phyloP scores from a whole-genome alignment of 92 coral and sea anemone genomes.

The Epizoanthus stellaris region DNA sequence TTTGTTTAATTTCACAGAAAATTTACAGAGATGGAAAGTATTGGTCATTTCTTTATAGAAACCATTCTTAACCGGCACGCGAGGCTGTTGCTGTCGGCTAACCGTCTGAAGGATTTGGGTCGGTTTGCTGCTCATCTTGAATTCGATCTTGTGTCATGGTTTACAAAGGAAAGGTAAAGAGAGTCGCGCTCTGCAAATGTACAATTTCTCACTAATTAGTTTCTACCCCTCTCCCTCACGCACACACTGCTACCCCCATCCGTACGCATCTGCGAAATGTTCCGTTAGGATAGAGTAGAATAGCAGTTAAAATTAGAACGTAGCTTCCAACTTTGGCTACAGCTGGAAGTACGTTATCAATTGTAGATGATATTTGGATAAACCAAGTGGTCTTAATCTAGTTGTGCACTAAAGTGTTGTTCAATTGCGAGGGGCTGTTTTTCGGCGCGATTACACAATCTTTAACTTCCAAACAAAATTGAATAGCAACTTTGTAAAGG shows the following conservation, averaged over 20 bases:
- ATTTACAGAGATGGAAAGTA: conserved; percentile 66
- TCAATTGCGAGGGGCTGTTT: no score
- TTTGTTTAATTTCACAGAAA: conserved; percentile 33
- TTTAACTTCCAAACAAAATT: no score
- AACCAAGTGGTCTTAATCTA: no score
- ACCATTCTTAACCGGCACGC: conserved; percentile 97
- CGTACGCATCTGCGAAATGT: no score
- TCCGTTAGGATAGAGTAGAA: no score
- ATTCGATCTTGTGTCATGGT: conserved; percentile 89
- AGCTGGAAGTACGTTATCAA: no score
- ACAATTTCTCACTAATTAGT: neutral
- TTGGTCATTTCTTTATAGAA: conserved; percentile 91
- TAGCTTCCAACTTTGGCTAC: no score
- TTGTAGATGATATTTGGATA: no score
- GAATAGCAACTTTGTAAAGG: no score
- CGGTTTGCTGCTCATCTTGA: conserved; percentile 91
- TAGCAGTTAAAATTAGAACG: no score
- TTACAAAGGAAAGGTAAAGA: conserved; percentile 88
- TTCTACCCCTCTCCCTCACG: neutral
- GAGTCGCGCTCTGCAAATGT: neutral
- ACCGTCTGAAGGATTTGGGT: conserved; percentile 91
- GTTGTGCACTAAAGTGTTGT: no score
- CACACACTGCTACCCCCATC: neutral
- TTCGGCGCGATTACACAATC: no score
- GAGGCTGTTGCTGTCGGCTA: conserved; percentile 77